Percentiles rank a stretch among this genome's conserved stretches.
phyloP scores from a whole-genome alignment of 2,113 vertebrate genomes.

The Pseudorectes ferrugineus region DNA sequence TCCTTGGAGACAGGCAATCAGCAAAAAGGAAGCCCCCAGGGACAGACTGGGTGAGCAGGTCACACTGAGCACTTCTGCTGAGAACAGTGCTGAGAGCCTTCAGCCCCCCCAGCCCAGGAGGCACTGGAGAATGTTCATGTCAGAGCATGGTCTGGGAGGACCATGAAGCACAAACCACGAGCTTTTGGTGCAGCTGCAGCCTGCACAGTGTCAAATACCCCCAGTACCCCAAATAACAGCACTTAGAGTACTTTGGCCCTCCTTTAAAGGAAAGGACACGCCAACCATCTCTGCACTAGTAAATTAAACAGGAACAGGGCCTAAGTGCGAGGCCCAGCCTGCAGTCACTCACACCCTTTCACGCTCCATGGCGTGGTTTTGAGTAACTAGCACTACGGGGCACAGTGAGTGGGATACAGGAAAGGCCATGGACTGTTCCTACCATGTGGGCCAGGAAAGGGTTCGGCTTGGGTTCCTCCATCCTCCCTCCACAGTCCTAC shows the following conservation, averaged over 20 bases:
- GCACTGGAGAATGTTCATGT: fast-evolving
- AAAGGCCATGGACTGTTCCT: neutral
- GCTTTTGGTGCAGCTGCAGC: neutral
- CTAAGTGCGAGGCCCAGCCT: neutral
- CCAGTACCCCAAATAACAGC: neutral
- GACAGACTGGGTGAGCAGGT: neutral
- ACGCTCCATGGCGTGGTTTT: fast-evolving
- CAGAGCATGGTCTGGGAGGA: neutral
- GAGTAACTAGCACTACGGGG: neutral
- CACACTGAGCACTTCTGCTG: neutral
- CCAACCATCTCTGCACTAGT: neutral
- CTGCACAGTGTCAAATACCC: neutral
- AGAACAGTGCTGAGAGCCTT: neutral
- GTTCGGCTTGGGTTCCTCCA: neutral
- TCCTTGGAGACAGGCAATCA: neutral
- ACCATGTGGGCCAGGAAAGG: neutral
- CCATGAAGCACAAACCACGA: fast-evolving
- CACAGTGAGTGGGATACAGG: neutral
- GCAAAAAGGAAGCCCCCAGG: neutral
- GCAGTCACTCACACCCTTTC: neutral
- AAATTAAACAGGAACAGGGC: neutral
- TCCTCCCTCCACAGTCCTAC: neutral
- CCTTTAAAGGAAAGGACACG: neutral
- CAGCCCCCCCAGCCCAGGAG: neutral
- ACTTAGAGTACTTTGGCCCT: neutral